phyloP scores from a whole-genome alignment of 1,140 invertebrate species.

The Steinernema feltiae region DNA sequence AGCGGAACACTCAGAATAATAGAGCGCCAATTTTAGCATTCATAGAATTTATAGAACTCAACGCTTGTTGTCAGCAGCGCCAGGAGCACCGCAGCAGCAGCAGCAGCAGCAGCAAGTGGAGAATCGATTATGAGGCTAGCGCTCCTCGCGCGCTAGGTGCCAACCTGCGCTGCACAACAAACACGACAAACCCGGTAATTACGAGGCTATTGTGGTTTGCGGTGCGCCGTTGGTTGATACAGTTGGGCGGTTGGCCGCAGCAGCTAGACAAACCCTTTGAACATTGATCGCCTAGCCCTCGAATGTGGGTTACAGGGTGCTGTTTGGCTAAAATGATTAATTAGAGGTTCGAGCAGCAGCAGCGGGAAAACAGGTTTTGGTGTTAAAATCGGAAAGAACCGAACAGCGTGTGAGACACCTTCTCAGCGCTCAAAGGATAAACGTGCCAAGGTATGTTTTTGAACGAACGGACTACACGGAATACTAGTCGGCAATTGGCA shows the following conservation, averaged over 20 bases:
- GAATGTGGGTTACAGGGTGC: no score
- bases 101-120: neutral
- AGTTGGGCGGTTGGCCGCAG: no score
- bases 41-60: slow-evolving; percentile 10
- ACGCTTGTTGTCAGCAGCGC: neutral
- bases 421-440: no score
- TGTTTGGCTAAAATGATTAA: no score
- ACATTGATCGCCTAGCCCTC: no score
- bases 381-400: neutral
- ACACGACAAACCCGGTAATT: no score
- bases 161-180: no score
- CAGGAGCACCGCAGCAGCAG: neutral
- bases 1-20: slow-evolving; percentile 6
- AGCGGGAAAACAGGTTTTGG: neutral
- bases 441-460: neutral
- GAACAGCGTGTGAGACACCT: neutral
- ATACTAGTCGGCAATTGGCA: neutral
- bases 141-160: no score
- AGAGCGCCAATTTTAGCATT: neutral
- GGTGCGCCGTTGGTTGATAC: no score
- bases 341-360: neutral
- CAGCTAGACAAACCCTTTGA: no score
- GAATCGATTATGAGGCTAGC: neutral
- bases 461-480: neutral
- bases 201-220: no score